Conservation (phyloP, 2,113 vertebrate species). For the Falcunculus frontatus region DNA sequence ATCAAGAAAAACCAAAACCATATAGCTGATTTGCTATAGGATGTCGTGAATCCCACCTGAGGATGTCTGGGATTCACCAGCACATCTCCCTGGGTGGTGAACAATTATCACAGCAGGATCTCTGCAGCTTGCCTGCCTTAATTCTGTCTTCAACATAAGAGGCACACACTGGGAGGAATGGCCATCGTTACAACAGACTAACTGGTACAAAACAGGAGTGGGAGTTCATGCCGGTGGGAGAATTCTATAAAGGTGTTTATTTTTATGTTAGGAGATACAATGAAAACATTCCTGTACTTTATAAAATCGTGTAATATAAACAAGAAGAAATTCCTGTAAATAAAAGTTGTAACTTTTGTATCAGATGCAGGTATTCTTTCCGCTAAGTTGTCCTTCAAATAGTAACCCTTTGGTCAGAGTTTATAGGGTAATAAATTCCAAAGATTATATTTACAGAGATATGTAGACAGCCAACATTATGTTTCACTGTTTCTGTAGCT, state of each 20-base stretch:
- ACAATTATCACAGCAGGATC: background rate
- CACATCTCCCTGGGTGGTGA: background rate
- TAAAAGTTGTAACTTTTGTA: background rate
- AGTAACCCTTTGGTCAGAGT: constrained; percentile 11
- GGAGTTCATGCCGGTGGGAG: background rate
- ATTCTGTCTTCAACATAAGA: background rate
- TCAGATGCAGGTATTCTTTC: background rate
- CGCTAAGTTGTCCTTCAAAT: background rate
- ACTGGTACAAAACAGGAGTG: background rate
- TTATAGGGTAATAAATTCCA: constrained; percentile 48
- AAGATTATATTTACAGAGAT: background rate
- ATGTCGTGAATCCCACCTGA: background rate
- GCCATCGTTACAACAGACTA: background rate
- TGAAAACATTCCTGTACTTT: background rate
- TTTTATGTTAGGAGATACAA: background rate
- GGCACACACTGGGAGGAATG: background rate
- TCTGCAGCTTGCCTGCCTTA: background rate
- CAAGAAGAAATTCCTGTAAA: background rate
- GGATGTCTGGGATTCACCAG: background rate
- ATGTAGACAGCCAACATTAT: background rate
- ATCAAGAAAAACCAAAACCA: background rate
- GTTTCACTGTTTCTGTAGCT: background rate
- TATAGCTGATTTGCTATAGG: background rate
- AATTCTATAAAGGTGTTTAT: background rate
- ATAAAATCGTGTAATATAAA: background rate